Base-by-base conservation (phyloP, 2,113 vertebrate genomes). In the Morone chrysops region DNA sequence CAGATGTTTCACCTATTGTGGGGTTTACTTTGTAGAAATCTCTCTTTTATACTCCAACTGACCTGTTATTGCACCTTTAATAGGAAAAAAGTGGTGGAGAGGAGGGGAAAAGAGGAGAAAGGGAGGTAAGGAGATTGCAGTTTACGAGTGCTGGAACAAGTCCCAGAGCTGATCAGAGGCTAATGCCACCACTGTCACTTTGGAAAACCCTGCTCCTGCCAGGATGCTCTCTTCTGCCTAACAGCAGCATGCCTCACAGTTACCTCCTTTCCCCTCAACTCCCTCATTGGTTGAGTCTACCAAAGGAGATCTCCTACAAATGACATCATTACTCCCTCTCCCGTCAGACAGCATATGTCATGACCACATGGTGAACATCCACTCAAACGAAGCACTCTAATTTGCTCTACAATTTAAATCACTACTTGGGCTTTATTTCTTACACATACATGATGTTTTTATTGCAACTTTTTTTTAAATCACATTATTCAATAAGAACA, bases 201-300 rank as follows among this genome's bases (percentile, higher is more conserved):
- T 87, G 69, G 84, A 81, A 83, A 90, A 76, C 68, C 76, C 80
- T 65, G 59, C 80, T 83, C 75, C 84, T 89, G 87, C 89, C 91
- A 91, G 83, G 69, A 69, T 54, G 20, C 87, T 79, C 70, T 90
- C 82, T 88, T 94, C 91, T 92, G 91, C 91, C 91, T 86, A 81
- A 90, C 89, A 94, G 90, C 87, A 92, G 91, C 75, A 16, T 2
- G 45, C 84, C 89, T 87, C 89, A 76, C 6, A 0, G 81, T 67
- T 66, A 48, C 81, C 79, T 89, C 72, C 68, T 85, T 80, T 82
- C 11, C 41, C 16, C 40, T 38, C 70, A 38, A 73, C 87, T 56
- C 67, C 47, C 74, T 63, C 69, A 94, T 92, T 92, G 91, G 92
- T 41, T 83, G 66, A 67, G 36, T 75, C 25, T 10, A 74, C 70